Conservation (phyloP, 2,888 invertebrate species). For the Papilio demoleus region DNA sequence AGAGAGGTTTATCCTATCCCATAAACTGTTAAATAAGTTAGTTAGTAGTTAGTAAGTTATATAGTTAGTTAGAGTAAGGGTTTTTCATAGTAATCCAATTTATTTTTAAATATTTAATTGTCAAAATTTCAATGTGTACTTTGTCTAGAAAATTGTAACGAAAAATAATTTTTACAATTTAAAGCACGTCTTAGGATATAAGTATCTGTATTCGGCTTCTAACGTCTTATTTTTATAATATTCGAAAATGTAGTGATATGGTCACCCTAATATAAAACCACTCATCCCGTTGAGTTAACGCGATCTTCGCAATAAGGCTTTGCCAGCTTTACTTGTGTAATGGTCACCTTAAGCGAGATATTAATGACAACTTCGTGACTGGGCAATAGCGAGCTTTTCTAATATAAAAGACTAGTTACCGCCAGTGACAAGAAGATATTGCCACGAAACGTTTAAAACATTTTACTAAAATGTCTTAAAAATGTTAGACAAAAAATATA, state of each 20-base stretch:
- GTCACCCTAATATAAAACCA: slow-evolving; percentile 47
- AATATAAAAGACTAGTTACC: slow-evolving; percentile 39
- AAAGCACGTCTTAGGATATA: no score
- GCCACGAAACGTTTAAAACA: slow-evolving; percentile 23
- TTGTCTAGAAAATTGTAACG: no score
- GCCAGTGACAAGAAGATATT: slow-evolving; percentile 37
- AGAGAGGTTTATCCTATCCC: no score
- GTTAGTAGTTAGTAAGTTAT: no score
- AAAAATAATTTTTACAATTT: no score
- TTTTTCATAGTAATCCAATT: no score
- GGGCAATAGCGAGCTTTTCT: slow-evolving; percentile 39
- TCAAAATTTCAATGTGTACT: no score
- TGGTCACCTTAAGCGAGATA: slow-evolving; percentile 56
- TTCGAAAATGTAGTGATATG: slow-evolving; percentile 39
- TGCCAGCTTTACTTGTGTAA: slow-evolving; percentile 55
- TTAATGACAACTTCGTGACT: slow-evolving; percentile 62
- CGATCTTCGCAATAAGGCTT: slow-evolving; percentile 57
- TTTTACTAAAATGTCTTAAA: slow-evolving; percentile 16
- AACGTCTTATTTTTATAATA: no score
- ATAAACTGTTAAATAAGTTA: no score
- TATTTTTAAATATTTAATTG: no score
- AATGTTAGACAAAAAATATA: not conserved
- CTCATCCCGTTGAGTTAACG: slow-evolving; percentile 51
- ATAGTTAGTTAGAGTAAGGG: no score
- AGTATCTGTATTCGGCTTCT: no score